phyloP scores from a whole-genome alignment of 2,797 vertebrate genomes.

The Macrochelys suwanniensis region DNA sequence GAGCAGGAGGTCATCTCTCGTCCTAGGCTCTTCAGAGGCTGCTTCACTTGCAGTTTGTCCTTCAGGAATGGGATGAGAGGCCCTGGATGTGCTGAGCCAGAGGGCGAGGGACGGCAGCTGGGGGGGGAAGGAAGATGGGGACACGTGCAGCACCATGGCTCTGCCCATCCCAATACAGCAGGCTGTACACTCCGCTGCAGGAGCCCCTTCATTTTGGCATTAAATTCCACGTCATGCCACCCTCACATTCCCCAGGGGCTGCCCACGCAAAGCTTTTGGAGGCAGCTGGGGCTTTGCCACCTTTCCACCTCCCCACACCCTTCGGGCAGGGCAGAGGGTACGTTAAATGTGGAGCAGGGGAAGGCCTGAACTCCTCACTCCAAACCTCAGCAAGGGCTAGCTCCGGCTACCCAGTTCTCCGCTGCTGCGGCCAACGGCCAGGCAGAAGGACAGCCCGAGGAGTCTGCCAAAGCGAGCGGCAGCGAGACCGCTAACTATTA shows the following conservation, averaged over 20 bases:
- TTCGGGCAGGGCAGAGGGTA: too few species aligned
- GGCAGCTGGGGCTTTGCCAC: not conserved
- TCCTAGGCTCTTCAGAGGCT: not conserved
- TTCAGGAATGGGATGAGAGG: not conserved
- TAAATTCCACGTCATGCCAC: not conserved
- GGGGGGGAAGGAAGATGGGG: not conserved
- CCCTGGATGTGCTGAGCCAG: not conserved
- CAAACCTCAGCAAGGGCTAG: not conserved
- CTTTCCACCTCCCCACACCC: not conserved
- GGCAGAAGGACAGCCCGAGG: not conserved
- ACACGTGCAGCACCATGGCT: not conserved
- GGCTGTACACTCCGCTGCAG: fast-evolving
- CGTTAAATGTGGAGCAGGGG: too few species aligned
- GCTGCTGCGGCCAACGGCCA: too few species aligned
- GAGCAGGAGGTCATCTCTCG: not conserved
- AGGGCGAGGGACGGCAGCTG: not conserved
- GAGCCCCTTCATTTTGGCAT: not conserved
- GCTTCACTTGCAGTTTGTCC: not conserved
- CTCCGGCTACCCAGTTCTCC: too few species aligned
- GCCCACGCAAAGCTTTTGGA: not conserved
- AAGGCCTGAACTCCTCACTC: not conserved
- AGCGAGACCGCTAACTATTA: not conserved
- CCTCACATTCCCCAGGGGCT: too few species aligned
- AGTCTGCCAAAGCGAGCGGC: not conserved
- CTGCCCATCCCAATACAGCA: not conserved